A percentile compares a stretch with the other conserved stretches of the same genome.
Conservation (phyloP, 2,113 vertebrate species). For the Brachyhypopomus occidentalis region DNA sequence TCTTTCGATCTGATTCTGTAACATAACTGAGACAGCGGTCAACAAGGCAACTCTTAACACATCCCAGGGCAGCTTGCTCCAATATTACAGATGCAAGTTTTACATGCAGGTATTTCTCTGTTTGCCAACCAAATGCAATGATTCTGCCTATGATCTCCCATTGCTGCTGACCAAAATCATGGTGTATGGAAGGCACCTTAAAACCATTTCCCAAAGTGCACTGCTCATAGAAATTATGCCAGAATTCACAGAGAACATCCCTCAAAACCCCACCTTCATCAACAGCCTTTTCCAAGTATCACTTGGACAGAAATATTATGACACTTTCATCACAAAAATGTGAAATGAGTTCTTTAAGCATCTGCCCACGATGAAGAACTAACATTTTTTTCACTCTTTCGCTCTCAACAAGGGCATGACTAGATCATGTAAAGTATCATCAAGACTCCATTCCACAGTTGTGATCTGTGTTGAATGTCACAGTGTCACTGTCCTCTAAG, state of each 20-base stretch:
- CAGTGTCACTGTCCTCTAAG: conserved; percentile 27
- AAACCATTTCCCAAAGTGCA: conserved; percentile 43
- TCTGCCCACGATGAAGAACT: conserved; percentile 28
- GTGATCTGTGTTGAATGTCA: conserved; percentile 12
- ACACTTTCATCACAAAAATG: conserved; percentile 46
- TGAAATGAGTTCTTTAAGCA: conserved; percentile 35
- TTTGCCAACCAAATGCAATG: too few relatives aligned
- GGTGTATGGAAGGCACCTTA: too few relatives aligned
- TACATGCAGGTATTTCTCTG: too few relatives aligned
- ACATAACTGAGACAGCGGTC: too few relatives aligned
- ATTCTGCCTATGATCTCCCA: too few relatives aligned
- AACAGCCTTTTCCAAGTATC: conserved; percentile 35
- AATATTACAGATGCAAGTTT: too few relatives aligned
- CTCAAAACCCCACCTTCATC: conserved; percentile 47
- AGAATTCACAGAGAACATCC: conserved; percentile 45
- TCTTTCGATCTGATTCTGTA: too few relatives aligned
- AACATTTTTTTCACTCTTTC: not conserved
- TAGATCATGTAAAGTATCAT: too few relatives aligned
- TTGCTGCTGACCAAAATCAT: too few relatives aligned
- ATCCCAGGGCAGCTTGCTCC: too few relatives aligned
- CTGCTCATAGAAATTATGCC: conserved; percentile 54
- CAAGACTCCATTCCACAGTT: conserved; percentile 17
- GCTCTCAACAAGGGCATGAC: not conserved
- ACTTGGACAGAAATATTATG: conserved; percentile 32
- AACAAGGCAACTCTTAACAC: too few relatives aligned